These are phyloP conservation scores for Epinotia bilunana DNA, from an alignment of 2,888 invertebrate genomes.

Conservation along the genomic window DNA sequence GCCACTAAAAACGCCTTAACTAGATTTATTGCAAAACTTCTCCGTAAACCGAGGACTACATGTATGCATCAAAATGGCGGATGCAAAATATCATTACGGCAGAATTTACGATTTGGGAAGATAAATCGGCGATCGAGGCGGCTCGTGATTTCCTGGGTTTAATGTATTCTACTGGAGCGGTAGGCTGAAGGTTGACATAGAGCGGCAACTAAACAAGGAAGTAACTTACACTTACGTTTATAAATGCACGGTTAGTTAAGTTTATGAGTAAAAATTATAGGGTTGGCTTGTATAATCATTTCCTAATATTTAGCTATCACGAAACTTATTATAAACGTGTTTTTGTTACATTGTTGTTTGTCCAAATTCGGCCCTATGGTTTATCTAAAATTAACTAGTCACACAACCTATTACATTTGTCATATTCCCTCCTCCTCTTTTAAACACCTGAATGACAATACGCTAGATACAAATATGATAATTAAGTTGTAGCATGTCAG, in stretches of 20 bases:
- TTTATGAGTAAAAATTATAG: slow-evolving; percentile 35
- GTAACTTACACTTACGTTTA: slow-evolving; percentile 31
- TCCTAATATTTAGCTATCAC: slow-evolving; percentile 20
- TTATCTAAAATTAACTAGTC: too few species aligned
- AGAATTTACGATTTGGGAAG: slow-evolving; percentile 81
- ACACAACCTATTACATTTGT: too few species aligned
- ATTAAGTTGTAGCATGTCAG: background rate
- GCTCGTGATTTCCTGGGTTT: slow-evolving; percentile 82
- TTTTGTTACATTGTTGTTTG: background rate
- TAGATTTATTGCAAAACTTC: slow-evolving; percentile 36
- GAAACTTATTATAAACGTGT: slow-evolving; percentile 2
- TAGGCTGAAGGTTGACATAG: slow-evolving; percentile 70
- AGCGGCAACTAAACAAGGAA: slow-evolving; percentile 53
- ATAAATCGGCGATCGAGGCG: slow-evolving; percentile 78
- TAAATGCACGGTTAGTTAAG: background rate
- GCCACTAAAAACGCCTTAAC: slow-evolving; percentile 1
- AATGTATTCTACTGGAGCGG: slow-evolving; percentile 76
- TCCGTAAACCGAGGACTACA: slow-evolving; percentile 1
- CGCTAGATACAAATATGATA: background rate
- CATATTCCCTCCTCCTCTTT: too few species aligned
- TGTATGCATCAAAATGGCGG: slow-evolving; percentile 58
- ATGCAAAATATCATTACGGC: slow-evolving; percentile 78
- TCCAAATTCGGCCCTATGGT: too few species aligned
- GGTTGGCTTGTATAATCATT: slow-evolving; percentile 13
- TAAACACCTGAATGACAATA: too few species aligned